Conservation (phyloP, 1,140 invertebrate genomes). For the Druon quercuslanigerum region DNA sequence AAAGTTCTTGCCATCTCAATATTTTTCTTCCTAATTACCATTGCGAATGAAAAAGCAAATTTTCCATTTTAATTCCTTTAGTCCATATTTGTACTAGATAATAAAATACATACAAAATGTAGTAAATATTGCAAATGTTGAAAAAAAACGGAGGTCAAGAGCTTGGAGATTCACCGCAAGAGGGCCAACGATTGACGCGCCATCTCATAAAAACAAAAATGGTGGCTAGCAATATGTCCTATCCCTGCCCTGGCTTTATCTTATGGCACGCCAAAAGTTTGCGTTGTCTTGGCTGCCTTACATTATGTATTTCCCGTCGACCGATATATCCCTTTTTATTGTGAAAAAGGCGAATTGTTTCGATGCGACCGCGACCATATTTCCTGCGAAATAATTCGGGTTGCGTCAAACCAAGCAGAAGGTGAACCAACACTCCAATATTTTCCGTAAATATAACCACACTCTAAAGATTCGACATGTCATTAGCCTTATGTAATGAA, state of each 20-base stretch:
- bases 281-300: constrained; percentile 65
- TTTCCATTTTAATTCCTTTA: too few species aligned
- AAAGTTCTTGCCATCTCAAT: too few species aligned
- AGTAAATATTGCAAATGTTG: neutral
- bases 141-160: neutral
- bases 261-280: constrained; percentile 71
- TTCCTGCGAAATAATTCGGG: constrained; percentile 61
- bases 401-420: constrained; percentile 66
- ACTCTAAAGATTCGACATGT: constrained; percentile 52
- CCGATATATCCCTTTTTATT: constrained; percentile 59
- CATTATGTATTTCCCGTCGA: constrained; percentile 67
- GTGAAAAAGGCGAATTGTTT: constrained; percentile 57
- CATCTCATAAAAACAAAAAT: constrained; percentile 74
- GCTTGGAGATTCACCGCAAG: neutral
- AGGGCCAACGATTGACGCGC: constrained; percentile 45
- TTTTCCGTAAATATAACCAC: constrained; percentile 67
- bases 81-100: too few species aligned
- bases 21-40: too few species aligned
- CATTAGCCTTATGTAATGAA: constrained; percentile 67
- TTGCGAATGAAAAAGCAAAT: too few species aligned
- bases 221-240: constrained; percentile 71
- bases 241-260: constrained; percentile 63
- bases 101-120: neutral
- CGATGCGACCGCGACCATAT: constrained; percentile 51
- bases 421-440: constrained; percentile 62